These are phyloP conservation scores for Neodiprion lecontei DNA, from an alignment of 1,140 invertebrate genomes.

Conservation along the genomic window DNA sequence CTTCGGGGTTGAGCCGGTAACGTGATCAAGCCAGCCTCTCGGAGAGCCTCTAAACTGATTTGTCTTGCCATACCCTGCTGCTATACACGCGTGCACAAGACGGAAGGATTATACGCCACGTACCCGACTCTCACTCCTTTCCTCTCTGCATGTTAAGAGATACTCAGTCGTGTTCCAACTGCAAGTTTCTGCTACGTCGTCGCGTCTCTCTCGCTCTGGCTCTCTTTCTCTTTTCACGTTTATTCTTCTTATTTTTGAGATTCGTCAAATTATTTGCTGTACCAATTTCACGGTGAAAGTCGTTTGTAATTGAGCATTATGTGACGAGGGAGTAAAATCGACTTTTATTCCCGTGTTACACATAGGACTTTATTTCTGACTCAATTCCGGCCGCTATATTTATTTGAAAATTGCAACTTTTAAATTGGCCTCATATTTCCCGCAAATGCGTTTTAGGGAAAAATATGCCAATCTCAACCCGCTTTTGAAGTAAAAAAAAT, in stretches of 20 bases:
- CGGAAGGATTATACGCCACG: conserved; percentile 19
- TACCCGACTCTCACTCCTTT: not conserved
- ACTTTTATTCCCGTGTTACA: too few species aligned
- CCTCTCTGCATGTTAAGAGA: not conserved
- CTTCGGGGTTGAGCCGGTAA: conserved; percentile 39
- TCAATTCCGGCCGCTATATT: too few species aligned
- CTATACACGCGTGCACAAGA: conserved; percentile 8
- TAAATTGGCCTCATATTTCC: too few species aligned
- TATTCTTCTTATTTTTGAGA: not conserved
- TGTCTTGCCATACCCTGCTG: conserved; percentile 32
- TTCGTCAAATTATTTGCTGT: too few species aligned
- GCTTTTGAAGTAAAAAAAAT: too few species aligned
- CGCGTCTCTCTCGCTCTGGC: not conserved
- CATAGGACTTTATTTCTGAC: too few species aligned
- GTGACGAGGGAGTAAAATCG: too few species aligned
- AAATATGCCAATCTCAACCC: too few species aligned
- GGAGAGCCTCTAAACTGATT: conserved; percentile 42
- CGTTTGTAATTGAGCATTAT: too few species aligned
- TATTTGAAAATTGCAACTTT: too few species aligned
- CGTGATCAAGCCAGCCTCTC: conserved; percentile 40
- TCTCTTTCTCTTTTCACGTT: not conserved
- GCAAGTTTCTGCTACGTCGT: not conserved
- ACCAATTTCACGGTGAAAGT: too few species aligned
- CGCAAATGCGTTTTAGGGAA: too few species aligned
- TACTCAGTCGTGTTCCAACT: not conserved